These are phyloP conservation scores for Dicrurus megarhynchus DNA, from an alignment of 2,113 vertebrate species.

Conservation along the genomic window DNA sequence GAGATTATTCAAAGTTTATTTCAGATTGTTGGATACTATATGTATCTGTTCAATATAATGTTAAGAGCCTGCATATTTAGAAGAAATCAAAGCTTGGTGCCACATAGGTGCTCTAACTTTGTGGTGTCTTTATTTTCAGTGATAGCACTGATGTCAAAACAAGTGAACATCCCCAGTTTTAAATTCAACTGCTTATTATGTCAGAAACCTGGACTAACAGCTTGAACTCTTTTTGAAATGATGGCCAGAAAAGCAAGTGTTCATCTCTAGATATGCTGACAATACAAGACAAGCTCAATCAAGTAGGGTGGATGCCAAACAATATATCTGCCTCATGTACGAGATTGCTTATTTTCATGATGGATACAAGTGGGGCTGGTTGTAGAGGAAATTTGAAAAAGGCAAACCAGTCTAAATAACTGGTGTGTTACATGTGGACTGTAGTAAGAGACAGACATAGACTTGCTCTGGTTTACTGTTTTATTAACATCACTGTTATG, in stretches of 20 bases:
- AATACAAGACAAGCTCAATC: not conserved
- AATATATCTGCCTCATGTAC: not conserved
- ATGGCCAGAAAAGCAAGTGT: not conserved
- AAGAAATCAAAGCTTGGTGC: not conserved
- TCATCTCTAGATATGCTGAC: not conserved
- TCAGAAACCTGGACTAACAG: not conserved
- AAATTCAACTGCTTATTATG: not conserved
- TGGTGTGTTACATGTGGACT: not conserved
- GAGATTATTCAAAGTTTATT: not conserved
- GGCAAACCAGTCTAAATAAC: not conserved
- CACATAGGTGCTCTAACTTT: not conserved
- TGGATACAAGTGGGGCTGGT: not conserved
- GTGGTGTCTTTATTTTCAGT: not conserved
- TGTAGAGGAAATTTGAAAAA: not conserved
- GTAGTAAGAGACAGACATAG: not conserved
- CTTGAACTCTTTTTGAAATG: not conserved
- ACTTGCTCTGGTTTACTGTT: not conserved
- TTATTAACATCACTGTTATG: not conserved
- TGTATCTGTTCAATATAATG: not conserved
- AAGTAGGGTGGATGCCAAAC: not conserved
- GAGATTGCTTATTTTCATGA: not conserved
- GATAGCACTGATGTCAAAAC: not conserved
- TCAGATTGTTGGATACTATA: not conserved
- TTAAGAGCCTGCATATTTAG: not conserved
- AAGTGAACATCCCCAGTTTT: not conserved